Percentiles rank a stretch among this genome's conserved stretches.
These are phyloP conservation scores for Pinctada fucata DNA, from an alignment of 2,888 invertebrate genomes.

Conservation along the genomic window DNA sequence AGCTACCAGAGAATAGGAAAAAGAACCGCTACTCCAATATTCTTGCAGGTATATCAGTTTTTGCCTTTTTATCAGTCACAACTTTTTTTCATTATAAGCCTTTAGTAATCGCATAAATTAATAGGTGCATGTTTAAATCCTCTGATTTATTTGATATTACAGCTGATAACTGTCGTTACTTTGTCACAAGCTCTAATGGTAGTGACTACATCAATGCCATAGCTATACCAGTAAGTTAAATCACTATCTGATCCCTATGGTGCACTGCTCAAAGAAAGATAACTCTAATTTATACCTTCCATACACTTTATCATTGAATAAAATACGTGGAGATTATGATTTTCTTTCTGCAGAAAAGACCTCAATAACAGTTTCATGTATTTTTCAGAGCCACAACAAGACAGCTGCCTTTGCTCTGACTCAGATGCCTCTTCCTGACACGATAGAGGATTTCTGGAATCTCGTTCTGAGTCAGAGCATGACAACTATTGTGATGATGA, in stretches of 20 bases:
- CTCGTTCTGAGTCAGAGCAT: conserved; percentile 10
- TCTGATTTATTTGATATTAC: background rate
- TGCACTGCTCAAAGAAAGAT: too few species aligned
- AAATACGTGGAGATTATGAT: too few species aligned
- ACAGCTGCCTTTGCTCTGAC: conserved; percentile 18
- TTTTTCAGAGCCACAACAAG: conserved; percentile 2
- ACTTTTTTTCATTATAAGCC: too few species aligned
- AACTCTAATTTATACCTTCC: too few species aligned
- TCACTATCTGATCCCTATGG: too few species aligned
- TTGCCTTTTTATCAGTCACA: too few species aligned
- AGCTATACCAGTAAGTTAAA: conserved; percentile 12
- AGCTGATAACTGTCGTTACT: conserved; percentile 20
- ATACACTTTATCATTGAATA: too few species aligned
- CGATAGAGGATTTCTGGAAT: conserved; percentile 24
- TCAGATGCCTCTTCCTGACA: conserved; percentile 18
- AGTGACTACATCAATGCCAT: conserved; percentile 28
- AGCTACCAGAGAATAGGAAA: conserved; percentile 15
- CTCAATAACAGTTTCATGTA: too few species aligned
- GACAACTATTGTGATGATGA: conserved; percentile 28
- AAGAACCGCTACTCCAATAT: conserved; percentile 22
- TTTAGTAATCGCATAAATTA: too few species aligned
- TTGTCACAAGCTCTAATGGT: background rate
- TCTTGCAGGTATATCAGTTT: conserved; percentile 3
- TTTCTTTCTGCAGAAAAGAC: too few species aligned
- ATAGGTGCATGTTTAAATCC: too few species aligned